A percentile compares a stretch with the other conserved stretches of the same genome.
These are phyloP conservation scores for Microctenopoma lineatum DNA, from an alignment of 2,797 vertebrate genomes.

Conservation along the genomic window DNA sequence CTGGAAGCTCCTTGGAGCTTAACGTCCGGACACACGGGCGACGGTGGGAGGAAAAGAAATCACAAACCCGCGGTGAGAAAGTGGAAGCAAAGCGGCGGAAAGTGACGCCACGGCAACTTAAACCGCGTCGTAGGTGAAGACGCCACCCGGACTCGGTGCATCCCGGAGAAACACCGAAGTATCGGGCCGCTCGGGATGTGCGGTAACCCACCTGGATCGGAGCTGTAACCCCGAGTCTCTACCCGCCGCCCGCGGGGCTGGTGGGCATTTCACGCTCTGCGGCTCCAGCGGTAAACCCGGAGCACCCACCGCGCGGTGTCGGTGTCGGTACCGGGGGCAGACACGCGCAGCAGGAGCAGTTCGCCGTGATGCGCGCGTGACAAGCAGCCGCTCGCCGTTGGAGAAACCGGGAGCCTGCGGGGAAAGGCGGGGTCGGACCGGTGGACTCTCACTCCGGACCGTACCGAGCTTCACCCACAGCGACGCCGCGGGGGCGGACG, in stretches of 20 bases:
- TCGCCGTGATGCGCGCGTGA: slow-evolving; percentile 31
- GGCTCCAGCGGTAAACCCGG: neutral
- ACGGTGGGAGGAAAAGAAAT: slow-evolving; percentile 41
- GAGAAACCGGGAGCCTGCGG: slow-evolving; percentile 63
- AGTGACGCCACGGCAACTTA: slow-evolving; percentile 10
- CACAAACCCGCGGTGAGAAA: slow-evolving; percentile 49
- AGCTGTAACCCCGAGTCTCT: slow-evolving; percentile 40
- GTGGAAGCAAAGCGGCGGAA: slow-evolving; percentile 40
- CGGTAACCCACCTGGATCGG: slow-evolving; percentile 58
- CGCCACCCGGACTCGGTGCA: slow-evolving; percentile 4
- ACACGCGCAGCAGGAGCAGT: slow-evolving; percentile 5
- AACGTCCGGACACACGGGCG: slow-evolving; percentile 55
- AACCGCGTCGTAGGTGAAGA: slow-evolving; percentile 2
- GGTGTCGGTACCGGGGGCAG: slow-evolving; percentile 20
- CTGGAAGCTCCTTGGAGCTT: slow-evolving; percentile 71
- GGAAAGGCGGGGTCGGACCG: slow-evolving; percentile 80
- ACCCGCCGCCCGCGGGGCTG: slow-evolving; percentile 8
- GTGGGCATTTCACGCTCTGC: slow-evolving; percentile 9
- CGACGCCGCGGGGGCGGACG: slow-evolving; percentile 61
- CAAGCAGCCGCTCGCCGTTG: slow-evolving; percentile 30
- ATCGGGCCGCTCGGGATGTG: slow-evolving; percentile 41
- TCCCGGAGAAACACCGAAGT: slow-evolving; percentile 14
- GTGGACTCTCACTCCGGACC: slow-evolving; percentile 67
- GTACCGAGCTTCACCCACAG: slow-evolving; percentile 57
- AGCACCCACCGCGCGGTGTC: neutral